Evolutionary conservation across 2,888 invertebrate genomes (phyloP).

Genomic region (Hirtodrosophila alboralis): DNA sequence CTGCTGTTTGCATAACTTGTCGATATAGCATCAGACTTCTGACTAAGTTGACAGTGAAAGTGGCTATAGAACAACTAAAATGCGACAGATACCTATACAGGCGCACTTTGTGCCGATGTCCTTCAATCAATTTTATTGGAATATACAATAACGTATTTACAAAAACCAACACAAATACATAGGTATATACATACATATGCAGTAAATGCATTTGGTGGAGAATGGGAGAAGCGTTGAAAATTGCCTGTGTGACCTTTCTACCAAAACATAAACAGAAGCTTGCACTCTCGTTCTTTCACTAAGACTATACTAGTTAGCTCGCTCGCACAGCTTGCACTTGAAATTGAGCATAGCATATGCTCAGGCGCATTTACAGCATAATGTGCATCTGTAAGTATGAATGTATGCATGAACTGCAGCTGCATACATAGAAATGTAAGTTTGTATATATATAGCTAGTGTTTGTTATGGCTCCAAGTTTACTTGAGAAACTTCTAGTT

Average conservation of each 20-base stretch:
- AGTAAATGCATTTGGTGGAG: slow-evolving; percentile 21
- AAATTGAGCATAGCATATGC: slow-evolving; percentile 67
- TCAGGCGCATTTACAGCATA: slow-evolving; percentile 64
- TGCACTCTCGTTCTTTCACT: slow-evolving; percentile 8
- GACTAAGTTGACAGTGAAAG: slow-evolving; percentile 18
- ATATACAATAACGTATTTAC: slow-evolving; percentile 8
- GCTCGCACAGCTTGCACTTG: slow-evolving; percentile 37
- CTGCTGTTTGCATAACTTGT: slow-evolving; percentile 34
- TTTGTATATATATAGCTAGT: slow-evolving; percentile 5
- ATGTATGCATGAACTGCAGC: slow-evolving; percentile 2
- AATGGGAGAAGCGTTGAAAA: slow-evolving; percentile 24
- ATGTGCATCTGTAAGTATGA: slow-evolving; percentile 8
- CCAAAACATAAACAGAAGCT: slow-evolving; percentile 63
- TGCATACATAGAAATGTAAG: slow-evolving; percentile 7
- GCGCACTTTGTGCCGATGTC: slow-evolving; percentile 31
- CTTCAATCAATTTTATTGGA: slow-evolving; percentile 54
- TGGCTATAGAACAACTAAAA: slow-evolving; percentile 11
- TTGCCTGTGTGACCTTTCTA: slow-evolving; percentile 67
- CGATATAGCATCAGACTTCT: slow-evolving; percentile 22
- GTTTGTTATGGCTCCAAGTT: slow-evolving; percentile 34
- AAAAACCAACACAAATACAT: slow-evolving; percentile 6
- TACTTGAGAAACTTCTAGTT: slow-evolving; percentile 43
- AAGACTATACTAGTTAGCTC: slow-evolving; percentile 35
- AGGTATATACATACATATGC: slow-evolving; percentile 14
- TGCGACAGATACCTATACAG: slow-evolving; percentile 15